Percentiles rank a stretch among this genome's conserved stretches.
Conservation (phyloP, 2,888 invertebrate species). For the Xylophagus ater region DNA sequence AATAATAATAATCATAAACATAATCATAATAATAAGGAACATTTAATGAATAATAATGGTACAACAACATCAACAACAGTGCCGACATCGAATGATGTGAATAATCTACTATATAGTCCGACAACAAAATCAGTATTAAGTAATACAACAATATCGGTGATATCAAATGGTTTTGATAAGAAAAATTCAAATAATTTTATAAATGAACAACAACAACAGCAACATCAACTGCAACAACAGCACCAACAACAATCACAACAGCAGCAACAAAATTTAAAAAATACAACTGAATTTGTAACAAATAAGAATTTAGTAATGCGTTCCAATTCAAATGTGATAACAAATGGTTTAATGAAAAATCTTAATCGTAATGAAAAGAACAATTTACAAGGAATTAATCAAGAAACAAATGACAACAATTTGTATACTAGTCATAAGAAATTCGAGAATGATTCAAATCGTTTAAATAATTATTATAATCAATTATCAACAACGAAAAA, state of each 20-base stretch:
- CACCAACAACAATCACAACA: constrained; percentile 16
- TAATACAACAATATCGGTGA: constrained; percentile 17
- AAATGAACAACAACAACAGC: constrained; percentile 6
- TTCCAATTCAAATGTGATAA: constrained; percentile 31
- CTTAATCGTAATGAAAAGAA: constrained; percentile 24
- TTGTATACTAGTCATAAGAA: constrained; percentile 28
- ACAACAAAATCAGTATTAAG: constrained; percentile 7
- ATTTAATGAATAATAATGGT: constrained; percentile 2
- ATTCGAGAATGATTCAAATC: constrained; percentile 37
- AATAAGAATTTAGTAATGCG: constrained; percentile 35
- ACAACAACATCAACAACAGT: constrained; percentile 16
- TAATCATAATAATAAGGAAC: not conserved
- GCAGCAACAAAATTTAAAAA: constrained; percentile 14
- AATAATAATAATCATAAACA: constrained; percentile 6
- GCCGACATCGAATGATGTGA: constrained; percentile 27
- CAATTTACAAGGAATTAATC: constrained; percentile 7
- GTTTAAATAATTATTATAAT: constrained; percentile 34
- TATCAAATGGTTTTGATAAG: constrained; percentile 15
- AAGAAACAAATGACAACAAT: constrained; percentile 16
- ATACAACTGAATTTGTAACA: constrained; percentile 30
- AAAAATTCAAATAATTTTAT: too few relatives aligned
- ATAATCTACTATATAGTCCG: constrained; percentile 19
- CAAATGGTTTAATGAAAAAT: constrained; percentile 36
- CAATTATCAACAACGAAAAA: constrained; percentile 34
- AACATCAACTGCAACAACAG: constrained; percentile 20